A percentile compares a stretch with the other conserved stretches of the same genome.
Evolutionary conservation across 2,888 invertebrate genomes (phyloP).

Genomic region (Argyra leucocephala): DNA sequence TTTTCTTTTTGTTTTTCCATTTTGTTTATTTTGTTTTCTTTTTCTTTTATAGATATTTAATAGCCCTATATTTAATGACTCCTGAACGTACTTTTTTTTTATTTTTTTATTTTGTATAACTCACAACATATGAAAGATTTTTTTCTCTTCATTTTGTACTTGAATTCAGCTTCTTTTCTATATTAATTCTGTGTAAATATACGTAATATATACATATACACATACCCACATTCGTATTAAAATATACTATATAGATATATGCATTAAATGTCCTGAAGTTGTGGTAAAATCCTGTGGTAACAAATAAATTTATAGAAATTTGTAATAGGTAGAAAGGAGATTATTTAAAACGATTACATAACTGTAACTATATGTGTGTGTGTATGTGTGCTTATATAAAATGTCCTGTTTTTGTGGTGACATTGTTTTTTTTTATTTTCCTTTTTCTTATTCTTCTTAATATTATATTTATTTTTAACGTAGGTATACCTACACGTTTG

Average conservation of each 20-base stretch:
- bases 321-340: constrained; percentile 2
- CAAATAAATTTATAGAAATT: constrained; percentile 3
- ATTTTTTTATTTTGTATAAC: background rate
- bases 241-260: background rate
- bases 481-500: background rate
- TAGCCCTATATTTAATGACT: constrained; percentile 1
- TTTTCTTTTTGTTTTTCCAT: too few species aligned
- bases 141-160: too few species aligned
- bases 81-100: background rate
- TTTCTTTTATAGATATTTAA: constrained; percentile 1
- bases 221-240: background rate
- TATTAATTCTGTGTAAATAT: background rate
- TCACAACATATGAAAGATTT: too few species aligned
- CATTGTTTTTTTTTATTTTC: too few species aligned
- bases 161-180: too few species aligned
- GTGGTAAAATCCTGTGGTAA: constrained; percentile 1
- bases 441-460: too few species aligned
- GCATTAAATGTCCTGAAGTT: background rate
- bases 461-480: background rate
- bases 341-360: constrained; percentile 3
- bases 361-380: background rate
- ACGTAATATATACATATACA: background rate
- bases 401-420: background rate
- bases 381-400: background rate
- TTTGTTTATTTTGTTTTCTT: too few species aligned